Conservation (phyloP, 2,797 vertebrate species). For the Alauda arvensis region DNA sequence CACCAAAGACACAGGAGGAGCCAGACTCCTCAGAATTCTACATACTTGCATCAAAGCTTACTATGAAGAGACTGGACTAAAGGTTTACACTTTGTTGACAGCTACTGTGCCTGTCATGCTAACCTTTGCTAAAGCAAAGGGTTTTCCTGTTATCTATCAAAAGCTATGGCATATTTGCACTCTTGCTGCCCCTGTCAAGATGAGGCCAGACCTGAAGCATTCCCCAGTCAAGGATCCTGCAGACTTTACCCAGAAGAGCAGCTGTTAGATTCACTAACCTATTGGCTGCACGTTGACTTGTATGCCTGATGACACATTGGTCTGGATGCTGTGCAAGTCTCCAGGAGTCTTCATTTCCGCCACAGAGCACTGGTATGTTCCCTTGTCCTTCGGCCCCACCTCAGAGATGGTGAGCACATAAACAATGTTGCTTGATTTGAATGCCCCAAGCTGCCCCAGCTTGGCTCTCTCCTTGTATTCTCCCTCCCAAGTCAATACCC, state of each 20-base stretch:
- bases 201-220: not conserved
- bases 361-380: constrained; percentile 76
- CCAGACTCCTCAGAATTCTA: not conserved
- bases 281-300: not conserved
- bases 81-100: not conserved
- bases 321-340: constrained; percentile 46
- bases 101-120: not conserved
- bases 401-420: constrained; percentile 74
- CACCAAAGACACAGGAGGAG: not conserved
- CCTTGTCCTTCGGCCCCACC: constrained; percentile 71
- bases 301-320: constrained; percentile 53
- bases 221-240: not conserved
- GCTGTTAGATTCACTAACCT: constrained; percentile 49
- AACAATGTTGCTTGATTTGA: constrained; percentile 59
- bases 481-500: constrained; percentile 63
- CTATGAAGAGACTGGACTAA: not conserved
- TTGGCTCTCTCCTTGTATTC: constrained; percentile 58
- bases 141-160: not conserved
- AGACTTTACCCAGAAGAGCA: not conserved
- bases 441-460: constrained; percentile 69
- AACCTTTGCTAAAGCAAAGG: not conserved
- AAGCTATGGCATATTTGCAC: not conserved
- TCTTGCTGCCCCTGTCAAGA: not conserved
- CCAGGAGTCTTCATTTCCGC: constrained; percentile 61
- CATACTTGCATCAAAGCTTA: not conserved